Evolutionary conservation across 2,113 vertebrate species (phyloP).

Genomic region (Hippocampus barbouri): DNA sequence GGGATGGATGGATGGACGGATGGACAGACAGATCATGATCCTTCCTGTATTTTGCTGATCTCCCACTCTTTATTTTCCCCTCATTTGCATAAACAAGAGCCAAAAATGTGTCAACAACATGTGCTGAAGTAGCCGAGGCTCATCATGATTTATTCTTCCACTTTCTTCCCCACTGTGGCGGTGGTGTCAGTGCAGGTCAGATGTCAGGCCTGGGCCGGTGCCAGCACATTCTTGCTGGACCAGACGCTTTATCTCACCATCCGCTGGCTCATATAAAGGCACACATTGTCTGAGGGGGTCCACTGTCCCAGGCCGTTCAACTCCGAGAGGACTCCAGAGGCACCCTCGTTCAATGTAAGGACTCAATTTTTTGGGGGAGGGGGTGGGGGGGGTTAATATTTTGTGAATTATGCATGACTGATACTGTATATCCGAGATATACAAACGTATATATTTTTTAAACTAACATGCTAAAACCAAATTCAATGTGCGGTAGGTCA

Average conservation of each 20-base stretch:
- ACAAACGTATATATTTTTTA: no score
- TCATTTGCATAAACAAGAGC: background rate
- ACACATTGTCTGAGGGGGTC: background rate
- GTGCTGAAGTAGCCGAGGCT: conserved; percentile 5
- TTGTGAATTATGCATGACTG: background rate
- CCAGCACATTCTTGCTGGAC: conserved; percentile 36
- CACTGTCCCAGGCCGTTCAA: background rate
- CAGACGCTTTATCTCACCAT: background rate
- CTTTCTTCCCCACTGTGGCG: conserved; percentile 26
- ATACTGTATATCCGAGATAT: background rate
- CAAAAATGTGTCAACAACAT: background rate
- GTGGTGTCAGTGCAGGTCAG: conserved; percentile 43
- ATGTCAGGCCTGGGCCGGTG: conserved; percentile 50
- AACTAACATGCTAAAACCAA: background rate
- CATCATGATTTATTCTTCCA: background rate
- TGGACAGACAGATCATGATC: background rate
- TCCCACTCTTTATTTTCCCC: background rate
- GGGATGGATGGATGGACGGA: conserved; percentile 1
- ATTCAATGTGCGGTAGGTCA: no score
- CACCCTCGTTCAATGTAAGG: background rate
- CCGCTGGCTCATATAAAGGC: conserved; percentile 1
- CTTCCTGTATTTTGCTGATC: background rate
- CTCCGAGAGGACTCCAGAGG: background rate
- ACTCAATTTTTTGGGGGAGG: background rate
- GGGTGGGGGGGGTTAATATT: no score